Conservation (phyloP, 1,140 invertebrate species). For the Diabrotica undecimpunctata region DNA sequence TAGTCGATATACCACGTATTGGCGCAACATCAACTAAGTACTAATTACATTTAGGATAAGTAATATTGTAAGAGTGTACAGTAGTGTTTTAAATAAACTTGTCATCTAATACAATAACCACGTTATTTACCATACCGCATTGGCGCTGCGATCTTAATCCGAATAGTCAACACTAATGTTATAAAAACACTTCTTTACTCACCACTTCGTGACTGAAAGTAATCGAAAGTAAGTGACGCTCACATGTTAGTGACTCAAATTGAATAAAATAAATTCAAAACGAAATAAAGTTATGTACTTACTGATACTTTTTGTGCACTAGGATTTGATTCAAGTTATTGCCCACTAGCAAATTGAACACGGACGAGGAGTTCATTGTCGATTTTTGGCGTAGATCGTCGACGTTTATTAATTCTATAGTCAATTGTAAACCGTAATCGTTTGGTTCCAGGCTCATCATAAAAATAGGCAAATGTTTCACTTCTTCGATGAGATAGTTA, state of each 20-base stretch:
- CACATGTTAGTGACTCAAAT: neutral
- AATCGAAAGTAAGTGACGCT: too few species aligned
- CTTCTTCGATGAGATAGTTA: constrained; percentile 36
- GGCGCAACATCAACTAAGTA: too few species aligned
- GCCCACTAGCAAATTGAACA: constrained; percentile 39
- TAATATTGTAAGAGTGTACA: too few species aligned
- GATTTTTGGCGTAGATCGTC: constrained; percentile 25
- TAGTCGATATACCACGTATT: too few species aligned
- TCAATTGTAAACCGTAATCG: constrained; percentile 20
- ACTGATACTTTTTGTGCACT: constrained; percentile 40
- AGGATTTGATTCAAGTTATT: constrained; percentile 37
- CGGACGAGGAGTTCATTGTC: constrained; percentile 29
- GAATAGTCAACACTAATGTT: too few species aligned
- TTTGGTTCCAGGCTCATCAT: constrained; percentile 25
- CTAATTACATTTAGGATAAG: too few species aligned
- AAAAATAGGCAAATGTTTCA: constrained; percentile 36
- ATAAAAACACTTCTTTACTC: too few species aligned
- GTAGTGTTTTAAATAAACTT: too few species aligned
- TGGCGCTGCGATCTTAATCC: too few species aligned
- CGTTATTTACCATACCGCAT: too few species aligned
- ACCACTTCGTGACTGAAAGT: too few species aligned
- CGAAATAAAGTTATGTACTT: constrained; percentile 13
- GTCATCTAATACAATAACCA: too few species aligned
- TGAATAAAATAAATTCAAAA: neutral
- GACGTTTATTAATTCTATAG: constrained; percentile 30